Evolutionary conservation across 1,140 invertebrate genomes (phyloP).

Genomic region (Uloborus diversus): DNA sequence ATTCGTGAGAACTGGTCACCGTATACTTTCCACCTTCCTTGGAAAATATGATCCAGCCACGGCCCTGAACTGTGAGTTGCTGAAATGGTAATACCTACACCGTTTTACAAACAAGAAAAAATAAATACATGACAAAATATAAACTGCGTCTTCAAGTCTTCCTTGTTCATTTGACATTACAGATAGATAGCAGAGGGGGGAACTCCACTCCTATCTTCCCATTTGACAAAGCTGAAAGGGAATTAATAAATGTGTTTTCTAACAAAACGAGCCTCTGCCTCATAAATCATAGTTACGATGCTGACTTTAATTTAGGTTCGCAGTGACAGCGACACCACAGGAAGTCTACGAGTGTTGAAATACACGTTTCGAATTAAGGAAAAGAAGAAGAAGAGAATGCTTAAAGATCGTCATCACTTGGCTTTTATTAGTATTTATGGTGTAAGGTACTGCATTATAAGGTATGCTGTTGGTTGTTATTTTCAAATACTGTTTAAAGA

Average conservation of each 20-base stretch:
- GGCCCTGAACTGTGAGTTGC: no score
- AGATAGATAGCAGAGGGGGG: background rate
- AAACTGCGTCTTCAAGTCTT: no score
- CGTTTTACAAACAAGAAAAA: no score
- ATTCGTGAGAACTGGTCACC: no score
- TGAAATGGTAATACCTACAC: no score
- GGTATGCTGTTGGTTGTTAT: no score
- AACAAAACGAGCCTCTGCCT: slow-evolving; percentile 7
- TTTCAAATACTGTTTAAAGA: no score
- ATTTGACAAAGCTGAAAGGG: slow-evolving; percentile 13
- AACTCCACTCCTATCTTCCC: background rate
- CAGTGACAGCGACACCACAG: slow-evolving; percentile 21
- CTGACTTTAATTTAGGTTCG: slow-evolving; percentile 45
- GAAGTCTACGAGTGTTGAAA: slow-evolving; percentile 31
- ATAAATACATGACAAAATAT: no score
- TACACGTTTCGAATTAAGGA: background rate
- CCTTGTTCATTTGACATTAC: background rate
- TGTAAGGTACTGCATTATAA: no score
- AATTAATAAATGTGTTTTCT: slow-evolving; percentile 48
- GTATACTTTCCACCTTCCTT: no score
- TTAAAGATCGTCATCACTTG: slow-evolving; percentile 11
- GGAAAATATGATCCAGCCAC: no score
- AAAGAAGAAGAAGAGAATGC: background rate
- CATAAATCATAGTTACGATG: slow-evolving; percentile 50
- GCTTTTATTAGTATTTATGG: no score